Conservation (phyloP, 1,140 invertebrate species). For the Theocolax elegans region DNA sequence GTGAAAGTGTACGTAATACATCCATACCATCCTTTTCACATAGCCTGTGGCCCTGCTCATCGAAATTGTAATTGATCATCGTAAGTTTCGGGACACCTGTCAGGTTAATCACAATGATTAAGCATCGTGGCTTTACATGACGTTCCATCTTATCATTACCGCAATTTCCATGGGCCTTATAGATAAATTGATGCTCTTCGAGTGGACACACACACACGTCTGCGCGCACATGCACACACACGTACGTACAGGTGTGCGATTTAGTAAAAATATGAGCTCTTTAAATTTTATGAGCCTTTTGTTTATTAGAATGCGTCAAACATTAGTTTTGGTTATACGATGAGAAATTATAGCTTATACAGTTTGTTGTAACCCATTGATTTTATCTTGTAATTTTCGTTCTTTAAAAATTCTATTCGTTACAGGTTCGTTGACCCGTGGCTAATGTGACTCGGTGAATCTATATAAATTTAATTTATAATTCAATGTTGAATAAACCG, state of each 20-base stretch:
- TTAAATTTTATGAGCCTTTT: constrained; percentile 1
- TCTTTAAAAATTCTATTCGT: neutral
- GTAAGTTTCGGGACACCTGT: constrained; percentile 17
- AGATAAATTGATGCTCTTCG: neutral
- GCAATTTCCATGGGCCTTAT: neutral
- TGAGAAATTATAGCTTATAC: neutral
- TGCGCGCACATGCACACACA: too few species aligned
- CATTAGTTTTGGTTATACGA: neutral
- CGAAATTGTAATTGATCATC: neutral
- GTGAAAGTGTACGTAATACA: too few species aligned
- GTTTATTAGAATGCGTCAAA: neutral
- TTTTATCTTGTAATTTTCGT: constrained; percentile 21
- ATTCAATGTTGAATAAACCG: too few species aligned
- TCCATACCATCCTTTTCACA: too few species aligned
- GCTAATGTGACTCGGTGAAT: too few species aligned
- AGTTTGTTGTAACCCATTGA: neutral
- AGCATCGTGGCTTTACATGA: neutral
- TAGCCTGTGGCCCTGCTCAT: too few species aligned
- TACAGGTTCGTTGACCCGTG: too few species aligned
- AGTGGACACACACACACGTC: neutral
- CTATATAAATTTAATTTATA: too few species aligned
- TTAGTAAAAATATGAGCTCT: too few species aligned
- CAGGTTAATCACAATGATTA: neutral
- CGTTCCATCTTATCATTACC: neutral
- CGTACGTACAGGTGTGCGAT: too few species aligned